Evolutionary conservation across 2,888 invertebrate species (phyloP), one percentile per base, ranked within the genome.

Genomic region (Hyposoter dolosus): DNA sequence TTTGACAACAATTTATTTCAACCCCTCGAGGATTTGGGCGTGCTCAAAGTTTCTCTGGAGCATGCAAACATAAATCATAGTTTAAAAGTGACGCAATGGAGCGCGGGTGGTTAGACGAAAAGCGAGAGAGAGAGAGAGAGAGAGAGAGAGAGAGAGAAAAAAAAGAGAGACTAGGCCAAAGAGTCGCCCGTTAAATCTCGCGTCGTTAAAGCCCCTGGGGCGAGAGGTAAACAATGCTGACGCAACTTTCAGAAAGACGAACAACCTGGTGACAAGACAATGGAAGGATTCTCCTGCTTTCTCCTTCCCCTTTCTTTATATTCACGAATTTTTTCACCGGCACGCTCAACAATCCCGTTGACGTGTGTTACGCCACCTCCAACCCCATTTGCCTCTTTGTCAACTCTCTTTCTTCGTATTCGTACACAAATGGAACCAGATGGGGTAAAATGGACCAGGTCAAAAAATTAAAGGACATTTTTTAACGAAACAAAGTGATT

Each of bases 241-340:
- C 88, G 91, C 90, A 92, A 92, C 90, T 72, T 89, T 87, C 87
- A 89, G 88, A 89, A 91, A 92, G 91, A 92, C 90, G 84, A 89
- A 90, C 88, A 89, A 89, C 87, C 88, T 86, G 88, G 75, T 87
- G 91, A 91, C 91, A 91, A 91, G 90, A 92, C 92, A 92, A 92
- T 91, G 83, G 90, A 82, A 69, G 53, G 45, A 28, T 87, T 82
- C 88, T 88, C 75, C 88, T 88, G 89, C 88, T 79, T 87, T 88
- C 87, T 85, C 88, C 85, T 82, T 86, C 80, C 84, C 86, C 56
- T 68, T 87, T 83, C 82, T 75, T 65, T 78, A 81, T 83, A 74
- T 43, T 47, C 17, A 63, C 69, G 69, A 32, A 86, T 87, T 86
- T 82, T 78, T 81, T 85, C 81, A 66, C 63, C 69, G 50, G 75